Evolutionary conservation across 1,140 invertebrate species (phyloP), one percentile per base, ranked within the genome.

Genomic region (Artemia franciscana): DNA sequence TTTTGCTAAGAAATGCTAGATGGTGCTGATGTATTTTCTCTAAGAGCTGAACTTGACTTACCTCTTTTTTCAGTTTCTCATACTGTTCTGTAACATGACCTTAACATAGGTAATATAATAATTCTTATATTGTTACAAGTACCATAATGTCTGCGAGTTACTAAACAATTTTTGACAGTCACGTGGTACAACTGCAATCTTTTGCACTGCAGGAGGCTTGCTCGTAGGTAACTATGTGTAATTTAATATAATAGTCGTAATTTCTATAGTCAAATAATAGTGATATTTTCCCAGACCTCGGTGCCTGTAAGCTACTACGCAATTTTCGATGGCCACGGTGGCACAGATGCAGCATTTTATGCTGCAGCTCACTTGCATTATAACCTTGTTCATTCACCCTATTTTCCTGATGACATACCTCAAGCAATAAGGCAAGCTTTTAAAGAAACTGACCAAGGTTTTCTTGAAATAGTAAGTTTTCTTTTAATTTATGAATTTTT

Each of bases 251-350:
- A 2, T 59, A 51, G 5, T 23, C 25, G 5, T 5, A 12, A 58
- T 59, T 0, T 25, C 9, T 59, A 39, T 27, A 27, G 51, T 39
- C 7, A 30, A 56, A 58, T 9, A 58, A 28, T 25, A 56, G 21
- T 21, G 26, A 30, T 59, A 23, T 23, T 57, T 67, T 73, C 75
- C 3, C 67, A 82, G 78, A 75, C 76, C 70, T 74, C 75, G 57
- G 75, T 72, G 65, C 75, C 76, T 67, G 77, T 79, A 69, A 85
- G 82, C 78, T 92, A 84, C 74, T 96, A 90, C 76, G 91, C 87
- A 58, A 84, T 97, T 65, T 96, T 92, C 73, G 93, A 96, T 78
- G 93, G 93, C 1, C 93, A 97, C 73, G 86, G 84, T n/a, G 92
- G 92, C 5, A 77, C 82, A 21, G 84, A 93, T 66, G 91, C 91